Base-by-base conservation (phyloP, 2,797 vertebrate genomes). In the Oreonectes daqikongensis region DNA sequence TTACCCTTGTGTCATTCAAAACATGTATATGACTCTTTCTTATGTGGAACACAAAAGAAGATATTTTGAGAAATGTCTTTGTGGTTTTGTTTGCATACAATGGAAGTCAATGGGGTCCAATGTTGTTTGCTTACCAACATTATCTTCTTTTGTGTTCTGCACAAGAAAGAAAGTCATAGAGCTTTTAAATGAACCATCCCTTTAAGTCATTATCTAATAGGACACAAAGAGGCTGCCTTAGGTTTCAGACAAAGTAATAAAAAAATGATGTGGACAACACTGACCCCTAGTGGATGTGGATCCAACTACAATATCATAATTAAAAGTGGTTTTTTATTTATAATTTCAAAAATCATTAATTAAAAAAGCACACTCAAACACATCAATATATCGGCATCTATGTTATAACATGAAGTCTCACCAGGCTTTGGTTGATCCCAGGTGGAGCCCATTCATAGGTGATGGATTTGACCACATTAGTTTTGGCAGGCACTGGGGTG, bases 361-460 rank as follows among this genome's bases (percentile, higher is more conserved):
- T 18, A 40, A 73, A 5, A 18, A 12, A 9, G 17, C 28, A 55
- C 4, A n/a, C n/a, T n/a, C n/a, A n/a, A n/a, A 70, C 20, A 52
- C 2, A 20, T 20, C 7, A 52, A 26, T 10, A 26, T 59, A 40
- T 40, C 5, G 0, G 42, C 46, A 26, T 71, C 11, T 59, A 11
- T 18, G 24, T 57, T 71, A 26, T 53, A 40, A 22, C 38, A 69
- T 11, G 3, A 70, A 69, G 9, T 53, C 83, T 95, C 92, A 98
- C 97, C 94, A 98, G 71, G 5, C 93, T 90, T 84, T 96, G 95
- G 85, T 95, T 97, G 74, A 96, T 92, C 42, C 97, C 95, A 18
- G 95, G 97, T 66, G 97, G 97, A 12, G 95, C 95, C 97, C 97
- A 99, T 80, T 99, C 97, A 0, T 96, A 98, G 57, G 96, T 98